Evolutionary conservation across 2,797 vertebrate species (phyloP).

Genomic region (Acipenser transmontanus): DNA sequence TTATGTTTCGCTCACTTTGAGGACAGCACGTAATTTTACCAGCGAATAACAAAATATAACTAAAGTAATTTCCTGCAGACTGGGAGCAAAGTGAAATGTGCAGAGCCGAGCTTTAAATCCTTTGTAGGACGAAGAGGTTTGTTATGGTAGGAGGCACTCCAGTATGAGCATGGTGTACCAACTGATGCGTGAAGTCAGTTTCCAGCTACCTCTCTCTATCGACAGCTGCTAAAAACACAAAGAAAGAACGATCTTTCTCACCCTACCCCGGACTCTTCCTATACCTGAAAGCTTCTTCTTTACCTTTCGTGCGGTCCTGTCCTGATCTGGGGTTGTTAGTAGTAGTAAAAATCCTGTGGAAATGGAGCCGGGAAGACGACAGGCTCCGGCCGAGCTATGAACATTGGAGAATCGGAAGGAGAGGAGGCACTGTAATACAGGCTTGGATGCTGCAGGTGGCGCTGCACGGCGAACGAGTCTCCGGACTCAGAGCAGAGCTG

Average conservation of each 20-base stretch:
- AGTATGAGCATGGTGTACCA: slow-evolving; percentile 55
- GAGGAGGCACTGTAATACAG: slow-evolving; percentile 48
- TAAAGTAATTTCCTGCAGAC: slow-evolving; percentile 19
- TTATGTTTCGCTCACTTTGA: slow-evolving; percentile 30
- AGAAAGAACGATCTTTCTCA: slow-evolving; percentile 53
- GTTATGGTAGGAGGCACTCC: slow-evolving; percentile 55
- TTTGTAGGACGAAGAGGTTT: slow-evolving; percentile 43
- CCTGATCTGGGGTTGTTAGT: slow-evolving; percentile 58
- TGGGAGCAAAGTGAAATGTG: slow-evolving; percentile 27
- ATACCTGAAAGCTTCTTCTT: slow-evolving; percentile 43
- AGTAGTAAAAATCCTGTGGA: slow-evolving; percentile 53
- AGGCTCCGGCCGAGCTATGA: slow-evolving; percentile 51
- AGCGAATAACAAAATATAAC: slow-evolving; percentile 20
- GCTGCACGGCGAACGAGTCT: slow-evolving; percentile 38
- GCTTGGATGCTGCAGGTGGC: slow-evolving; percentile 50
- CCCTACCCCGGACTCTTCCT: slow-evolving; percentile 23
- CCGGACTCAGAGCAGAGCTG: slow-evolving; percentile 9
- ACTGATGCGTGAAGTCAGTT: slow-evolving; percentile 73
- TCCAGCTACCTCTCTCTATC: slow-evolving; percentile 48
- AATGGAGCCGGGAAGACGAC: slow-evolving; percentile 50
- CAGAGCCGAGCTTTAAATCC: slow-evolving; percentile 34
- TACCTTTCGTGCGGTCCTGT: slow-evolving; percentile 69
- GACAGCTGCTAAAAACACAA: slow-evolving; percentile 57
- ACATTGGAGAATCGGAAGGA: slow-evolving; percentile 52
- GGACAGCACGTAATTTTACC: slow-evolving; percentile 24